Base-by-base conservation (phyloP, 1,140 invertebrate genomes). In the Heliconius nattereri region DNA sequence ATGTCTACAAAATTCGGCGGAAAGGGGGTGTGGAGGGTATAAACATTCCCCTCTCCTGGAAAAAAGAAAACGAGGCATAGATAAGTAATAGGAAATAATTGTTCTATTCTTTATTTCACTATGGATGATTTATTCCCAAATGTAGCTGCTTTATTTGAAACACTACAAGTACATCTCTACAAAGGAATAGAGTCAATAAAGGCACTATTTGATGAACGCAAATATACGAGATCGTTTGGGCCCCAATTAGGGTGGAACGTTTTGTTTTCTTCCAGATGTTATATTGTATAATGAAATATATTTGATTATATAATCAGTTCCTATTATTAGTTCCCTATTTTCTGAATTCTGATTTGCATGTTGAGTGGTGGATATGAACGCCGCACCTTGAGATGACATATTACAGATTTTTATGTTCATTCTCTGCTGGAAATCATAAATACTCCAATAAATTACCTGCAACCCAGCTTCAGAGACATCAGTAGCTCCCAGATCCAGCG, bases 401-500 rank as follows among this genome's bases (percentile, higher is more conserved):
- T 45, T 45, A 45, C 40, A 45, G 11, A 13, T 40, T 40, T 40
- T 40, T 3, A 40, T 35, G 0, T 3, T 40, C 0, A 40, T 40
- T 40, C 13, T 40, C 11, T 13, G 40, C 40, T 40, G 40, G 3
- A 13, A 40, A 40, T 40, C 40, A 40, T 40, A 3, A 40, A 13
- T 40, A 13, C 11, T 40, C 11, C 1, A 40, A 40, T 45, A 45
- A n/a, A 20, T 78, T 79, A 93, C 91, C 89, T 97, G 95, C 19
- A 99, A 95, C 0, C 98, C 98, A 2, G 97, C 96, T 91, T 99
- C 98, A 52, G 98, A 98, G 0, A 99, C 97, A 92, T 98, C 98
- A 94, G 98, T 98, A 89, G 98, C 98, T 9, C 98, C 98, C 60
- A 98, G 96, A 88, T 99, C 98, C 0, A 98, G 92, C 1, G 98